phyloP scores from a whole-genome alignment of 2,888 invertebrate species.

The Carterocephalus palaemon region DNA sequence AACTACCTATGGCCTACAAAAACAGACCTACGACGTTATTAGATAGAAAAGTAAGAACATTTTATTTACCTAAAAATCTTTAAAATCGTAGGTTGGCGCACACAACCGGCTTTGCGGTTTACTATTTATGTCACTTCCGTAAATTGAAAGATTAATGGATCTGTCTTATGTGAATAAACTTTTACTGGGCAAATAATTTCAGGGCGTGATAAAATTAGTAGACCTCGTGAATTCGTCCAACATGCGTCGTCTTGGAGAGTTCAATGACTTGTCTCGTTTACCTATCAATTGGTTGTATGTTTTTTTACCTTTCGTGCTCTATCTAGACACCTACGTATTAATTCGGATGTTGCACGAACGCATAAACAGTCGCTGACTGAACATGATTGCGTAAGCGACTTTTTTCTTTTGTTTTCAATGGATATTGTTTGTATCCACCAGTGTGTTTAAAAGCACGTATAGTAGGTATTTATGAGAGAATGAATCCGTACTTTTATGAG shows the following conservation, averaged over 20 bases:
- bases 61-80: no score
- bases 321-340: conserved; percentile 14
- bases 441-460: conserved; percentile 18
- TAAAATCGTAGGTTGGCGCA: no score
- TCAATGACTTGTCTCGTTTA: conserved; percentile 15
- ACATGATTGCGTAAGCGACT: conserved; percentile 19
- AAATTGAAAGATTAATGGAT: conserved; percentile 17
- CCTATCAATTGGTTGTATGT: conserved; percentile 6
- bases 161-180: conserved; percentile 10
- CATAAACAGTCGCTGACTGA: conserved; percentile 16
- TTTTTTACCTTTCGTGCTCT: conserved; percentile 18
- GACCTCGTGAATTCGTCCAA: conserved; percentile 2
- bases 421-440: conserved; percentile 19
- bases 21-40: no score
- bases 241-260: conserved; percentile 5
- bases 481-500: no score
- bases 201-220: conserved; percentile 9
- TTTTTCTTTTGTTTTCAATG: conserved; percentile 23
- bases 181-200: conserved; percentile 14
- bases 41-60: no score
- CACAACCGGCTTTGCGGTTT: not conserved
- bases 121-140: conserved; percentile 10
- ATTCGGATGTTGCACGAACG: conserved; percentile 8
- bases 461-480: conserved; percentile 10
- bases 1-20: no score